These are phyloP conservation scores for Sepiola atlantica DNA, from an alignment of 2,888 invertebrate genomes.

Conservation along the genomic window DNA sequence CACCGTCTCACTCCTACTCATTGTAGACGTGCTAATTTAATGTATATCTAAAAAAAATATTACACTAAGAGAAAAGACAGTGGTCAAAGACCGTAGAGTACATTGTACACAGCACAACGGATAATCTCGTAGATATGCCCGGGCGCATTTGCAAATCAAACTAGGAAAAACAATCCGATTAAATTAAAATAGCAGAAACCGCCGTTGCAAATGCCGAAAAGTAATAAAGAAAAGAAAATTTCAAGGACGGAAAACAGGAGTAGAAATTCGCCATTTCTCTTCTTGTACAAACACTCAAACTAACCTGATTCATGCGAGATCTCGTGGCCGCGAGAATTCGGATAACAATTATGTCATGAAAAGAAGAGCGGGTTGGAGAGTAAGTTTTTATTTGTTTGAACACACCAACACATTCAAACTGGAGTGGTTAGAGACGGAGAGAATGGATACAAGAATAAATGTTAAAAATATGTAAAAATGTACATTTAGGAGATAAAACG, in stretches of 20 bases:
- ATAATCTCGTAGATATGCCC: background rate
- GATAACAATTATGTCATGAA: background rate
- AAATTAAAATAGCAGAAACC: background rate
- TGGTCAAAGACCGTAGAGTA: too few species aligned
- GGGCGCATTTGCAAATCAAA: background rate
- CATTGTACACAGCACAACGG: background rate
- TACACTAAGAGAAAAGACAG: too few species aligned
- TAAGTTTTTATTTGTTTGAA: background rate
- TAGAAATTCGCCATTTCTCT: background rate
- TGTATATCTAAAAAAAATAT: too few species aligned
- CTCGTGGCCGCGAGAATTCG: background rate
- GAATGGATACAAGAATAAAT: background rate
- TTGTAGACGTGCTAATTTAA: too few species aligned
- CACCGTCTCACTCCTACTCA: too few species aligned
- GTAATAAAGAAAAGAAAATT: background rate
- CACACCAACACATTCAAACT: background rate
- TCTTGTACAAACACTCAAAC: background rate
- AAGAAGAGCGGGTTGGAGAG: background rate
- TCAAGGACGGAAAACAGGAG: background rate
- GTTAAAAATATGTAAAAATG: background rate
- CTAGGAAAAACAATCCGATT: background rate
- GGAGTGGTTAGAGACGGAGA: background rate
- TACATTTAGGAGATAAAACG: background rate
- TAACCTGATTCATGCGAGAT: constrained; percentile 32
- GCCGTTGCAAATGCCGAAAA: background rate